Evolutionary conservation across 2,888 invertebrate species (phyloP), one percentile per base, ranked within the genome.

Genomic region (Venusia cambrica): DNA sequence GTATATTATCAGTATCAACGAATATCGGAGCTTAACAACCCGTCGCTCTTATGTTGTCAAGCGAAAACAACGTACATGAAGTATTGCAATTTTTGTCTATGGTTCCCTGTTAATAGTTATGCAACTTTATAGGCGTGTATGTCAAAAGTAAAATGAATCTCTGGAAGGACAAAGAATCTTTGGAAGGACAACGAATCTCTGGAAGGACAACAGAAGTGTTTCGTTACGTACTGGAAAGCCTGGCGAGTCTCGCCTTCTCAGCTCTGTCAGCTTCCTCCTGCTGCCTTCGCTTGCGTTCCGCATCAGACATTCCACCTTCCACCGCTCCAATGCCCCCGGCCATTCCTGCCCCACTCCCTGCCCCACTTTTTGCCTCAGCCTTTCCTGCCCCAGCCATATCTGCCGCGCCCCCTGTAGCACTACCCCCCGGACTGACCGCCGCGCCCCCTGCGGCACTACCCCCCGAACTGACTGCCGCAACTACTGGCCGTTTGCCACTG

Each of bases 271-370:
- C 36, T 30, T 28, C 36, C 3, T 38, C 26, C 10, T 48, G n/a
- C n/a, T n/a, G 46, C 22, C 37, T 29, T 9, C 36, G 36, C 11
- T 33, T 35, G 2, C 51, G 41, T 4, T 42, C 50, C 12, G 19
- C 48, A 9, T 40, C 48, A 5, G n/a, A n/a, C n/a, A n/a, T n/a
- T n/a, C 5, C 39, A 34, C 31, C 25, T 25, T 28, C 46, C 20
- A 10, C 10, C 6, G 3, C 3, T n/a, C 7, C 8, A 3, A 2
- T 8, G 2, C 7, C 18, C 8, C 7, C 18, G 1, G 6, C 11
- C 6, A 34, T 46, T 33, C 34, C 41, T 3, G 6, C 24, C 6
- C 27, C 40, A n/a, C 7, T 8, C 8, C 7, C 18, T 1, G 6
- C 11, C 6, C 36, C 47, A 32, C 34, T 39, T 3, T n/a, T 21